These are phyloP conservation scores for Todiramphus saurophagus DNA, from an alignment of 2,113 vertebrate species.

Conservation along the genomic window DNA sequence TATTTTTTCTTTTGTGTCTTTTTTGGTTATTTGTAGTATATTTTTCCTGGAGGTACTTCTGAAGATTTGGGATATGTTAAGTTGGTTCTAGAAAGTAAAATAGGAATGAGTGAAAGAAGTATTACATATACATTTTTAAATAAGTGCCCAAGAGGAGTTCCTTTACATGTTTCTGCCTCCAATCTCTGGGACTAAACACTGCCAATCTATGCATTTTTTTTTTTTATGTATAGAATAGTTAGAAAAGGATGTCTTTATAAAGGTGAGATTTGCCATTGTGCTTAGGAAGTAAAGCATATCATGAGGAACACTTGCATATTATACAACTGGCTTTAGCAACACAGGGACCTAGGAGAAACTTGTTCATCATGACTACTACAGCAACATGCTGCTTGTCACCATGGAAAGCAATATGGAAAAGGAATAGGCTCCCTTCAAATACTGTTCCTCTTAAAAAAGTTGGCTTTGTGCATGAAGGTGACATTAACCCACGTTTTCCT, in stretches of 20 bases:
- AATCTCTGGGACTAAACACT: neutral
- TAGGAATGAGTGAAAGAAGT: neutral
- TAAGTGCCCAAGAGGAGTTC: neutral
- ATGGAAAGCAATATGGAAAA: neutral
- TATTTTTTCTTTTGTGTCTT: neutral
- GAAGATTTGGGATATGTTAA: neutral
- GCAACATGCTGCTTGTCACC: neutral
- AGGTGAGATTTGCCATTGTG: neutral
- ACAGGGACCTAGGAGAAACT: neutral
- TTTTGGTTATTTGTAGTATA: neutral
- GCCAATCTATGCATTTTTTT: neutral
- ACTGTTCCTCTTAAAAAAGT: neutral
- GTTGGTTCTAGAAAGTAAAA: neutral
- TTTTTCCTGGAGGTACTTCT: neutral
- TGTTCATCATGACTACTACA: neutral
- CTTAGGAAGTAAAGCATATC: neutral
- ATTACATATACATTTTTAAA: neutral
- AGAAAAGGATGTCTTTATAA: neutral
- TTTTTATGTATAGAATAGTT: neutral
- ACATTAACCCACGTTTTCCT: neutral
- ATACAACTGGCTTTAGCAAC: neutral
- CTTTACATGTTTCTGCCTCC: neutral
- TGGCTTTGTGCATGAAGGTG: neutral
- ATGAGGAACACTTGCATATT: neutral
- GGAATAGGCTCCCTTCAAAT: neutral